Percentiles rank a stretch among this genome's conserved stretches.
These are phyloP conservation scores for Ridgeia piscesae DNA, from an alignment of 1,140 invertebrate genomes.

Conservation along the genomic window DNA sequence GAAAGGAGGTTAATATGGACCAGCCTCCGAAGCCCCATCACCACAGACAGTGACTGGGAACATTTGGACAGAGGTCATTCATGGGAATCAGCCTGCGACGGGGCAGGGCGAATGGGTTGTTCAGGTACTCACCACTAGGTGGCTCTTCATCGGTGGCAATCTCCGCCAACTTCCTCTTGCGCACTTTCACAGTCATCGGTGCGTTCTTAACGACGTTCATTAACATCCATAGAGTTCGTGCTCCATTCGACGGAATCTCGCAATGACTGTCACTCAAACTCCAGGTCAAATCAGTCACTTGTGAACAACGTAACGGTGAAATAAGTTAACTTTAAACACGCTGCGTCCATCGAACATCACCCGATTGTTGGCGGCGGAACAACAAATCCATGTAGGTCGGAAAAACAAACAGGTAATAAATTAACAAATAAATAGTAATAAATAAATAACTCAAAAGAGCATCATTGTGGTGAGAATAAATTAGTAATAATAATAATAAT, in stretches of 20 bases:
- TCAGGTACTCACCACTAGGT: not conserved
- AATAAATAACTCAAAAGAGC: slow-evolving; percentile 1
- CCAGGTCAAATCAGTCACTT: not conserved
- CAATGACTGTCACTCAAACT: not conserved
- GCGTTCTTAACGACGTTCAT: slow-evolving; percentile 4
- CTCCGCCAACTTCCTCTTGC: slow-evolving; percentile 3
- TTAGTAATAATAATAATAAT: not conserved
- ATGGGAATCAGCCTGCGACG: not conserved
- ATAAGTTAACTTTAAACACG: not conserved
- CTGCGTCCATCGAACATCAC: not conserved
- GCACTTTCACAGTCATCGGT: not conserved
- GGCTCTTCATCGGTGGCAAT: not conserved
- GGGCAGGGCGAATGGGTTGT: not conserved
- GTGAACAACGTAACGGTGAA: not conserved
- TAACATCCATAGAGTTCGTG: not conserved
- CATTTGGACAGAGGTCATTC: not conserved
- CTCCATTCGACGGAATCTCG: not conserved
- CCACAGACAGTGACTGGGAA: not conserved
- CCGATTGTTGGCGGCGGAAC: not conserved
- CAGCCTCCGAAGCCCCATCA: not conserved
- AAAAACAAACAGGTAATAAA: not conserved
- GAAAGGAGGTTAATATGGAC: not conserved
- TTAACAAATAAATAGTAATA: not conserved
- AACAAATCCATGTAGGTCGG: not conserved
- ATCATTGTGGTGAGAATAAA: not conserved